Evolutionary conservation across 2,797 vertebrate species (phyloP).

Genomic region (Molossus molossus): DNA sequence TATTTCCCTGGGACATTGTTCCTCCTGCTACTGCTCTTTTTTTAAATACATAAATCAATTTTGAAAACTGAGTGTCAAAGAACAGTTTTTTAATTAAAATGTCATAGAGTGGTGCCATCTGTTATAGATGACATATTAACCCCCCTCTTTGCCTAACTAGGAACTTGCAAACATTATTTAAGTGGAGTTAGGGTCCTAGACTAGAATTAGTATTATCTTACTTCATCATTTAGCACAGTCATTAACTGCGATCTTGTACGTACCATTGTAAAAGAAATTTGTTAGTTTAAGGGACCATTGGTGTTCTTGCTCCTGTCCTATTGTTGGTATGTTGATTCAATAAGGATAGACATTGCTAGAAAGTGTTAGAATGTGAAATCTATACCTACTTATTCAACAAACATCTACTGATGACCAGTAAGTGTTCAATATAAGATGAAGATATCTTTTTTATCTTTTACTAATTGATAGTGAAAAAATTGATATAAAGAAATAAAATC

Average conservation of each 20-base stretch:
- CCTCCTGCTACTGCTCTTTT: not conserved
- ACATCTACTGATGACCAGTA: not conserved
- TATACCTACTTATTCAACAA: not conserved
- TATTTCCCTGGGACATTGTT: constrained; percentile 16
- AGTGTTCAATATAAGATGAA: not conserved
- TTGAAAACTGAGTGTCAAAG: constrained; percentile 47
- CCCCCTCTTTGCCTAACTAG: not conserved
- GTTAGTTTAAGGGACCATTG: constrained; percentile 10
- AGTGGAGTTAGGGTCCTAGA: not conserved
- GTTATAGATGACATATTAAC: not conserved
- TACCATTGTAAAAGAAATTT: not conserved
- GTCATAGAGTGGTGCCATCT: not conserved
- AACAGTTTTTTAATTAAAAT: constrained; percentile 37
- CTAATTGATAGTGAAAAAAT: not conserved
- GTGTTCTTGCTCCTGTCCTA: not conserved
- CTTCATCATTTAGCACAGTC: not conserved
- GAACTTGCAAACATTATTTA: constrained; percentile 17
- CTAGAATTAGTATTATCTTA: constrained; percentile 25
- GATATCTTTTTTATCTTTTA: not conserved
- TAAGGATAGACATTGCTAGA: not conserved
- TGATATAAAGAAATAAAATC: constrained; percentile 14
- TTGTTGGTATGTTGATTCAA: not conserved
- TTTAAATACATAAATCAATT: not conserved
- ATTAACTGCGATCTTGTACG: not conserved
- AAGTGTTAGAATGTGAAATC: not conserved